Evolutionary conservation across 1,140 invertebrate species (phyloP), one percentile per base, ranked within the genome.

Genomic region (Drosophila elegans): DNA sequence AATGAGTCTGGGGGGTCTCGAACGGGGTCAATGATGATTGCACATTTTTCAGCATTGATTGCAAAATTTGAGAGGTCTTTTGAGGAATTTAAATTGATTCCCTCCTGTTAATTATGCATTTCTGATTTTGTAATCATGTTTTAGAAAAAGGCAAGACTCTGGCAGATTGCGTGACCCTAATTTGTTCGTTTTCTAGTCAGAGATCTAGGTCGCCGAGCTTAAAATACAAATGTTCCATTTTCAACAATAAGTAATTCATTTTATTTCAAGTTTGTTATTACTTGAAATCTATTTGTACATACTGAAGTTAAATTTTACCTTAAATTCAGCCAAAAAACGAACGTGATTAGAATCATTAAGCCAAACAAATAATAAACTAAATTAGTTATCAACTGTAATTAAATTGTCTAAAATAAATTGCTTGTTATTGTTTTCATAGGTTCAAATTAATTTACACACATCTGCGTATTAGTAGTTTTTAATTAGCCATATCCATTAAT

Each of bases 1-100:
- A 71, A 72, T 71, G 52, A 72, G 64, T 36, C 39, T 4, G 38
- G 45, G 38, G 36, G 36, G 16, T 48, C 34, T 11, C 21, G 2
- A 53, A 32, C 39, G n/a, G 16, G 36, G 42, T 39, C 44, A 69
- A 29, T 12, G 36, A 57, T 71, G 42, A 71, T 49, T 63, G 39
- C 60, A 63, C 16, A 38, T 45, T 38, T 48, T 59, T 51, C 25
- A 34, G 42, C 49, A 52, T 3, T 42, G 53, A 62, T 63, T 60
- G 54, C 54, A 42, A 21, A 41, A 27, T 5, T 36, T 4, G 3
- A 36, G 1, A 1, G 16, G 11, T 48, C 46, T 29, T 7, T 4
- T 54, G 36, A 38, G 10, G 13, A 39, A 41, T 13, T 42, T 32
- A 34, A 52, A 42, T 63, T 60, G 38, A 60, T 62, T 34, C n/a